A percentile compares a stretch with the other conserved stretches of the same genome.
phyloP scores from a whole-genome alignment of 2,888 invertebrate species.

The Trichogramma dendrolimi region DNA sequence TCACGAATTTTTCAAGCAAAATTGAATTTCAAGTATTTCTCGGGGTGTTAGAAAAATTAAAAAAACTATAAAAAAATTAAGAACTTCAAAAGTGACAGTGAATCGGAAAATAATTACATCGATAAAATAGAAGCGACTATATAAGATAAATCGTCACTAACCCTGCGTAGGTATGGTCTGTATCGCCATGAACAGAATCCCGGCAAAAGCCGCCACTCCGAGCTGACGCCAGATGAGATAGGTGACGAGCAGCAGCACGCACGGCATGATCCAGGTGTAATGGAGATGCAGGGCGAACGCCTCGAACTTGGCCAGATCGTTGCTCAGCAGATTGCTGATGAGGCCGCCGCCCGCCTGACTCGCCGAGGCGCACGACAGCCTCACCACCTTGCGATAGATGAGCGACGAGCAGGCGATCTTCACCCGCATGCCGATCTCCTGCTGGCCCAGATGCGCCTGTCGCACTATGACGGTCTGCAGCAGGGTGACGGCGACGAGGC shows the following conservation, averaged over 20 bases:
- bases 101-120: neutral
- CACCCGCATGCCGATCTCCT: conserved; percentile 71
- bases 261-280: conserved; percentile 76
- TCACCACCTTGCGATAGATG: conserved; percentile 74
- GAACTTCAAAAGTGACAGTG: too few relatives aligned
- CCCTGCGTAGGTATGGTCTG: conserved; percentile 57
- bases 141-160: conserved; percentile 29
- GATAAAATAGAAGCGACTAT: neutral
- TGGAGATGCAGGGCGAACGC: conserved; percentile 65
- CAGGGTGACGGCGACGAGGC: conserved; percentile 59
- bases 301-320: conserved; percentile 80
- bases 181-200: conserved; percentile 58
- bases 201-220: conserved; percentile 59
- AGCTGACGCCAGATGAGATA: conserved; percentile 58
- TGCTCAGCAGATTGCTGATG: conserved; percentile 78
- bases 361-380: conserved; percentile 45
- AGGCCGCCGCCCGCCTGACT: conserved; percentile 58
- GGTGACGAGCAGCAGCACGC: conserved; percentile 64
- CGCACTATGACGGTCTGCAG: conserved; percentile 63
- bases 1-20: too few relatives aligned
- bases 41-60: too few relatives aligned
- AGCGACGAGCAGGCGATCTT: conserved; percentile 74
- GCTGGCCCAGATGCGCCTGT: conserved; percentile 57
- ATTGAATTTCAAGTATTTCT: too few relatives aligned
- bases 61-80: too few relatives aligned